A percentile compares a stretch with the other conserved stretches of the same genome.
These are phyloP conservation scores for Leptoclinus maculatus DNA, from an alignment of 2,797 vertebrate genomes.

Conservation along the genomic window DNA sequence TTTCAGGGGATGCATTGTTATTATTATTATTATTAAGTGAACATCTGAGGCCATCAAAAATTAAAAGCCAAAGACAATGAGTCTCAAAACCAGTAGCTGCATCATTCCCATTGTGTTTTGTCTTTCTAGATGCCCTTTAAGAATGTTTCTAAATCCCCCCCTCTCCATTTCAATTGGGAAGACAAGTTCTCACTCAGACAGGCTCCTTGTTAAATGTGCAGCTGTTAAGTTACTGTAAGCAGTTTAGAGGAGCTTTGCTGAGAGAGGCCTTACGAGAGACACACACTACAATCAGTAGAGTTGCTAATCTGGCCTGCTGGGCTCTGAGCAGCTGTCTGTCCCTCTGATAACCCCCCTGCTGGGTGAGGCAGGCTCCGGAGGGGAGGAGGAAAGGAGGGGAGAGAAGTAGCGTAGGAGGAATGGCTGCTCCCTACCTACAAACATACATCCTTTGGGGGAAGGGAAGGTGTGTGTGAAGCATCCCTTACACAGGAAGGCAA, in stretches of 20 bases:
- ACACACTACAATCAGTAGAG: slow-evolving; percentile 62
- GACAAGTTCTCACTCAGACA: slow-evolving; percentile 54
- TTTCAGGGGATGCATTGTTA: too few species aligned
- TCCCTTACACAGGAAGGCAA: background rate
- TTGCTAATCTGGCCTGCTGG: slow-evolving; percentile 75
- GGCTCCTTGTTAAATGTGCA: slow-evolving; percentile 75
- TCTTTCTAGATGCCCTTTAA: background rate
- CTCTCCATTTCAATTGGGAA: slow-evolving; percentile 57
- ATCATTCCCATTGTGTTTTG: background rate
- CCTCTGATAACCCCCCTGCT: slow-evolving; percentile 70
- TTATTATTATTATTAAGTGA: too few species aligned
- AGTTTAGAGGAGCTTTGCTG: slow-evolving; percentile 78
- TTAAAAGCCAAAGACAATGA: background rate
- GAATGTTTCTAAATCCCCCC: slow-evolving; percentile 39
- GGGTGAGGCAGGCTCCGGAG: slow-evolving; percentile 30
- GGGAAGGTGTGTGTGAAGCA: slow-evolving; percentile 7
- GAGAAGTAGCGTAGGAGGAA: slow-evolving; percentile 30
- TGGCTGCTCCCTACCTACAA: slow-evolving; percentile 28
- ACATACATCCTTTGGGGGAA: slow-evolving; percentile 4
- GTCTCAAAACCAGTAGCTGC: background rate
- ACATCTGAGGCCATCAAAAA: background rate
- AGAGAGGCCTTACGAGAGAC: slow-evolving; percentile 55
- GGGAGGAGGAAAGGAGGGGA: slow-evolving; percentile 18
- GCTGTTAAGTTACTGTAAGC: slow-evolving; percentile 78
- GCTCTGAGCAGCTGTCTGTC: slow-evolving; percentile 76